Evolutionary conservation across 2,797 vertebrate genomes (phyloP), one percentile per base, ranked within the genome.

Genomic region (Distichodus sexfasciatus): DNA sequence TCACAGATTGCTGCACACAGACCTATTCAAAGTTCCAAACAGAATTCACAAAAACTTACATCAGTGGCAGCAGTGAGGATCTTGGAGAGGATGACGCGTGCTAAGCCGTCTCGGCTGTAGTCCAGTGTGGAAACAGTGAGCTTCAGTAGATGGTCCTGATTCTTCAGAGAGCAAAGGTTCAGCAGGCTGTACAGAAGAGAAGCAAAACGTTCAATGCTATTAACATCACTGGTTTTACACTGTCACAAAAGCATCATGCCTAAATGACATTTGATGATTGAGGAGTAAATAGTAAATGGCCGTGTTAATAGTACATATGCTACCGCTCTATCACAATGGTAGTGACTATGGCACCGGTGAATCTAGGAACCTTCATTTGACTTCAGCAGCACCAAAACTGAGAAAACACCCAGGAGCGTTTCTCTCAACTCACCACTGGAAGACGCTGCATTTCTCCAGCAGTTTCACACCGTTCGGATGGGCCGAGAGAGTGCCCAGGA

Each of bases 391-490:
- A n/a, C n/a, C n/a, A n/a, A n/a, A n/a, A n/a, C n/a, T 28, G 11
- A 43, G 9, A 5, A 17, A 2, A 1, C 21, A 40, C 3, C 19
- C 23, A 2, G 8, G 1, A 28, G 2, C 1, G 14, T 41, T 17
- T 10, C 24, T 21, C 21, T 9, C 6, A 64, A 83, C 94, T 92
- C 76, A 98, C 97, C 96, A 98, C 76, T 99, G 97, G 90, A 98
- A 99, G 81, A 98, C 94, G 70, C 94, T 94, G 86, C 96, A 98
- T 90, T 99, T 99, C 91, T 99, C 97, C 78, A 98, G 90, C 91
- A 97, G 93, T 91, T 98, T 99, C 78, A 98, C 95, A 71, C 96
- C 97, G 69, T 95, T 92, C 15, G 94, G 94, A 77, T 99, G 93
- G 66, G 95, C 94, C 70, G 96, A 98, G 33, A 99, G 93, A 8